A percentile compares a stretch with the other conserved stretches of the same genome.
phyloP scores from a whole-genome alignment of 2,797 vertebrate species.

The Cirrhinus mrigala region DNA sequence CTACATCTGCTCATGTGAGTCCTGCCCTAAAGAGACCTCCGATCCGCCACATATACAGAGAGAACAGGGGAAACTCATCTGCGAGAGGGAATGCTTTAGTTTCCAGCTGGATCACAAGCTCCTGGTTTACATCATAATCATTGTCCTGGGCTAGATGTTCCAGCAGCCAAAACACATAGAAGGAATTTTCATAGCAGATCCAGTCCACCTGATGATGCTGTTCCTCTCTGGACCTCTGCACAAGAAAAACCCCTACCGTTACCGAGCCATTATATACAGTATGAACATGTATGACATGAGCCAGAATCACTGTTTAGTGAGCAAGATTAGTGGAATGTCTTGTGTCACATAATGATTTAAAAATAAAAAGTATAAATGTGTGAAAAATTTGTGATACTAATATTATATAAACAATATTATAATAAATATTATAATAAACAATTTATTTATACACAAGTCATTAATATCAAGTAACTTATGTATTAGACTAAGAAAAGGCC shows the following conservation, averaged over 20 bases:
- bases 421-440: no score
- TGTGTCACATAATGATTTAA: background rate
- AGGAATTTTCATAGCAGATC: slow-evolving; percentile 84
- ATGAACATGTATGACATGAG: background rate
- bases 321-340: background rate
- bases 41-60: slow-evolving; percentile 87
- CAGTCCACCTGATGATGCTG: slow-evolving; percentile 42
- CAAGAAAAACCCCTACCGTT: slow-evolving; percentile 3
- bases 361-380: background rate
- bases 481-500: background rate
- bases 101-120: slow-evolving; percentile 79
- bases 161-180: slow-evolving; percentile 80
- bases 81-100: slow-evolving; percentile 80
- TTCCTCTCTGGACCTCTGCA: slow-evolving; percentile 56
- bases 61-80: slow-evolving; percentile 88
- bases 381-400: background rate
- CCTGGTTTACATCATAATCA: slow-evolving; percentile 51
- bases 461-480: background rate
- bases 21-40: slow-evolving; percentile 75
- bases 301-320: background rate
- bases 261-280: background rate
- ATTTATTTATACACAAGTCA: background rate
- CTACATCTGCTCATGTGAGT: background rate
- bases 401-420: background rate
- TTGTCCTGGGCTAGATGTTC: slow-evolving; percentile 81